Evolutionary conservation across 2,888 invertebrate species (phyloP), one percentile per base, ranked within the genome.

Genomic region (Scaptomyza cyrtandrae): DNA sequence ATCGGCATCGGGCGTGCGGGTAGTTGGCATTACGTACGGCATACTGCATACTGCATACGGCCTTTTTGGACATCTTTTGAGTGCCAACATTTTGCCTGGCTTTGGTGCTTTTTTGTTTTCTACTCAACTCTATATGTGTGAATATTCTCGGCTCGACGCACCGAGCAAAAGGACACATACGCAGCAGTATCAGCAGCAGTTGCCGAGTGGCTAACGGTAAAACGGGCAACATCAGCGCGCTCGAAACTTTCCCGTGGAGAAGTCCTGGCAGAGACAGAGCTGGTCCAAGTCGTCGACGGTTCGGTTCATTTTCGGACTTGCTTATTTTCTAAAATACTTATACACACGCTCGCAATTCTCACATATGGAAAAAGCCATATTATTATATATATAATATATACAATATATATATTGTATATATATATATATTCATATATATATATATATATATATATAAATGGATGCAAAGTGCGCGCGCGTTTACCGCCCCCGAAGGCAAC

Each of bases 21-120:
- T 86, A 85, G 89, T 86, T 90, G 90, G 90, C 90, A 90, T 89
- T 41, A 16, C 41, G 16, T 41, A 41, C 41, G 16, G 41, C 39
- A 37, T 39, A 39, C 90, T 90, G 90, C 90, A 39, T 39, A 39
- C 39, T 39, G 39, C 39, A 39, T 2, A 90, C 90, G 90, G 90
- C 90, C 90, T 88, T 90, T 41, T 86, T 90, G 89, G 89, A 90
- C 90, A 90, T 90, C 90, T 90, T 90, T 90, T 90, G 90, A 90
- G 90, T 90, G 88, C 67, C 83, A 90, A 82, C 90, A 90, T 90
- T 90, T 90, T 88, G 89, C 88, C 90, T 16, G 16, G 41, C 14
- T 16, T 16, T 41, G 41, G 41, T 16, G 14, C 1, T 41, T 41
- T 6, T 41, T 14, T 16, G 9, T 90, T 90, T 90, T 90, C 14